Percentiles rank a stretch among this genome's conserved stretches.
Conservation (phyloP, 2,888 invertebrate genomes). For the Aphodius sticticus region DNA sequence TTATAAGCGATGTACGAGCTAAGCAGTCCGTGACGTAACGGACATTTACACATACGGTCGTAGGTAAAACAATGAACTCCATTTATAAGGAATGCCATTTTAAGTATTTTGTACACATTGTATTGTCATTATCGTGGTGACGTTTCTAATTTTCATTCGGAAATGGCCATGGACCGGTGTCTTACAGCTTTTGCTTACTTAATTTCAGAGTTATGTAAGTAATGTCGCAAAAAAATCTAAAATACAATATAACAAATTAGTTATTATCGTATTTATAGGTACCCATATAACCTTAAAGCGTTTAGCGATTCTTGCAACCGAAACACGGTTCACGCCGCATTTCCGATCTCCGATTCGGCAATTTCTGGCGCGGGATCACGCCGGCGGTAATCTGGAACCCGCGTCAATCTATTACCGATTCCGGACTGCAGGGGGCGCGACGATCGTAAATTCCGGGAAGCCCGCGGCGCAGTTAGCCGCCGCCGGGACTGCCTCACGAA, state of each 20-base stretch:
- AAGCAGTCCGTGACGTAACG: too few species aligned
- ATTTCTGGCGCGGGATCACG: slow-evolving; percentile 14
- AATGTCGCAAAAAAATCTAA: too few species aligned
- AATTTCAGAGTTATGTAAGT: too few species aligned
- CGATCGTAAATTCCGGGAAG: slow-evolving; percentile 30
- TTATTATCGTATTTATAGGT: neutral
- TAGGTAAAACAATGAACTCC: too few species aligned
- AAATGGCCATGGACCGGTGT: too few species aligned
- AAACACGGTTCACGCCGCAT: neutral
- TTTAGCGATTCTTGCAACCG: neutral
- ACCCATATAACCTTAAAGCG: neutral
- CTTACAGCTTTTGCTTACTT: too few species aligned
- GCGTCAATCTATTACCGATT: slow-evolving; percentile 34
- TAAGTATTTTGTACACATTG: too few species aligned
- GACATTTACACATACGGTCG: too few species aligned
- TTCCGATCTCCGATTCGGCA: neutral
- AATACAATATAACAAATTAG: neutral
- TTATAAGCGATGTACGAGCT: too few species aligned
- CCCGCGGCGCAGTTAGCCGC: neutral
- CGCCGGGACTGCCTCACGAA: neutral
- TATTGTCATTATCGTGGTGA: too few species aligned
- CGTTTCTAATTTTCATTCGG: too few species aligned
- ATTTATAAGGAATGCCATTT: too few species aligned
- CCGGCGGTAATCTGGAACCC: slow-evolving; percentile 14
- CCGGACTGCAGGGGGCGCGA: slow-evolving; percentile 24